Evolutionary conservation across 1,140 invertebrate genomes (phyloP), one percentile per base, ranked within the genome.

Genomic region (Akabosia matsudoensis): DNA sequence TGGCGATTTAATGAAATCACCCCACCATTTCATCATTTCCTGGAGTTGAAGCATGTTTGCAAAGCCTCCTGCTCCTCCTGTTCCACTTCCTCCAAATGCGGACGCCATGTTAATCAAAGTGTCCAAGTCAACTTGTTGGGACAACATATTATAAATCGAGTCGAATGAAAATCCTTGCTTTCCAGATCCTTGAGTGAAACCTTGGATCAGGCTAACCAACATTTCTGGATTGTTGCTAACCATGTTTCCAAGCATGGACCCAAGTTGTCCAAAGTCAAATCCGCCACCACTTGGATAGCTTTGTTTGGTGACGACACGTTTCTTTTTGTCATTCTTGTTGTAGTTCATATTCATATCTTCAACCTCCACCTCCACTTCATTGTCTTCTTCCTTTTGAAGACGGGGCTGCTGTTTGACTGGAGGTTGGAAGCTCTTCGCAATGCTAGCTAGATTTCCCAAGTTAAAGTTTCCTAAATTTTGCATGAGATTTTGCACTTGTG

Each of bases 111-210:
- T 37, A 13, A 81, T 37, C 26, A 81, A 72, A 4, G 80, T 78
- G 74, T 81, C 77, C 22, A 81, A 70, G 45, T 81, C 80, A 51
- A 81, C 70, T 56, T 78, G 56, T 37, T 81, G 70, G 1, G 78
- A 76, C 1, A 79, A 1, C 33, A 78, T 64, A 24, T n/a, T 75
- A 1, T 72, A 51, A 30, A 81, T 78, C 1, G 71, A 30, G 3
- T 81, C 80, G 33, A 79, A 78, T 16, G 76, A 78, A 75, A 81
- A 79, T 61, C 78, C 78, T 76, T 79, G 74, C 0, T 76, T 76
- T 10, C 72, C 72, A 13, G 37, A 26, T 28, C 14, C 72, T 28
- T 78, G 74, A 7, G 79, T 71, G 31, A 79, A 56, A 4, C 73
- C 70, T 73, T 78, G 77, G 14, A 76, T 76, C 31, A 81, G 64